phyloP scores from a whole-genome alignment of 1,140 invertebrate species.

The Heterodera schachtii region DNA sequence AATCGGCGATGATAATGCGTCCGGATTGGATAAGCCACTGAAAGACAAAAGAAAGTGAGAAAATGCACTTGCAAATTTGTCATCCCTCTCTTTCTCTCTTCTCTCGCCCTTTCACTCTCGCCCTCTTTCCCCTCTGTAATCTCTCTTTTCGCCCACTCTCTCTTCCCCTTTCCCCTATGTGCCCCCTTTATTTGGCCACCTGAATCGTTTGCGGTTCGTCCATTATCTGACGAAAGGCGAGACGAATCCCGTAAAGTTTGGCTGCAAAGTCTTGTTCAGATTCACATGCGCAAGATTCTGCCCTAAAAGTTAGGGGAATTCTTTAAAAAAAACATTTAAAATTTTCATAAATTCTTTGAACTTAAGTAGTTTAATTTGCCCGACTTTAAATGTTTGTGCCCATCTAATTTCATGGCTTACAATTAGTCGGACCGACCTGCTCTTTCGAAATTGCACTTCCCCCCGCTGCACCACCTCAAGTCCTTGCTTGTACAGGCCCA shows the following conservation, averaged over 20 bases:
- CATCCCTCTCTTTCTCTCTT: not conserved
- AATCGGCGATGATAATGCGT: constrained; percentile 47
- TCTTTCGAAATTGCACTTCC: constrained; percentile 47
- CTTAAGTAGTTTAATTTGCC: not conserved
- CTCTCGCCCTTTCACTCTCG: not conserved
- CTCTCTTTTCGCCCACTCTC: not conserved
- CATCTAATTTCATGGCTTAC: not conserved
- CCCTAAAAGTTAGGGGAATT: constrained; percentile 34
- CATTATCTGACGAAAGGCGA: constrained; percentile 46
- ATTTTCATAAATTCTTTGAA: too few species aligned
- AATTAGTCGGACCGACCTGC: constrained; percentile 26
- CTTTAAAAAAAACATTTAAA: too few species aligned
- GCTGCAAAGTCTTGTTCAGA: constrained; percentile 49
- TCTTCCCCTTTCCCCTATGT: not conserved
- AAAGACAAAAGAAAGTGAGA: not conserved
- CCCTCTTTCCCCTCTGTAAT: too few species aligned
- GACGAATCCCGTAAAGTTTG: constrained; percentile 47
- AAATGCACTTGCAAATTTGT: not conserved
- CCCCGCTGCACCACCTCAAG: constrained; percentile 30
- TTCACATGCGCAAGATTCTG: constrained; percentile 53
- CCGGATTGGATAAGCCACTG: constrained; percentile 50
- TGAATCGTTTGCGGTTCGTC: constrained; percentile 38
- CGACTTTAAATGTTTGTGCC: not conserved
- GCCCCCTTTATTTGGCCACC: too few species aligned
- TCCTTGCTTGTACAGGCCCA: constrained; percentile 41